Conservation (phyloP, 2,113 vertebrate species). For the Platichthys stellatus region DNA sequence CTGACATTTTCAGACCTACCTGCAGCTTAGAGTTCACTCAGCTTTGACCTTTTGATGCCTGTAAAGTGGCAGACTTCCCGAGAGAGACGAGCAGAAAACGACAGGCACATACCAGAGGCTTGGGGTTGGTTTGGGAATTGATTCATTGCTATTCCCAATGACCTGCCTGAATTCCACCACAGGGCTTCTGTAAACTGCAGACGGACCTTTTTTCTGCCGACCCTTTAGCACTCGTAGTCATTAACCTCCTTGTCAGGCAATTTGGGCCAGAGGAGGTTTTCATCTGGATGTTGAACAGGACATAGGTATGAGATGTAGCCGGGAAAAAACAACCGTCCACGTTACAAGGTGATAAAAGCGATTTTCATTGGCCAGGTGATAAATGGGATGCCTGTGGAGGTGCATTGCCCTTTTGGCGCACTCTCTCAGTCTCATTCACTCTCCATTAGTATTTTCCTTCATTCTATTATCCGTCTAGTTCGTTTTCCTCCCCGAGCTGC, state of each 20-base stretch:
- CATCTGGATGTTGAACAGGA: slow-evolving; percentile 34
- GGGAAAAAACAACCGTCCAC: slow-evolving; percentile 38
- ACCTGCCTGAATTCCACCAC: slow-evolving; percentile 26
- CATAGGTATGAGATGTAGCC: slow-evolving; percentile 43
- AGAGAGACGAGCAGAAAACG: slow-evolving; percentile 35
- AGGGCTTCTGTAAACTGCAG: slow-evolving; percentile 27
- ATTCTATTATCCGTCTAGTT: slow-evolving; percentile 27
- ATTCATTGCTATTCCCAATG: slow-evolving; percentile 49
- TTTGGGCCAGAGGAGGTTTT: slow-evolving; percentile 69
- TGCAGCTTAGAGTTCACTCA: slow-evolving; percentile 54
- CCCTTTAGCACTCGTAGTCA: slow-evolving; percentile 51
- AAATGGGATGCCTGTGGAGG: slow-evolving; percentile 65
- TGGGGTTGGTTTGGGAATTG: slow-evolving; percentile 45
- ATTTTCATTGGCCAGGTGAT: slow-evolving; percentile 74
- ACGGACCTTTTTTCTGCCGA: slow-evolving; percentile 37
- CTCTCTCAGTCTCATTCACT: slow-evolving; percentile 38
- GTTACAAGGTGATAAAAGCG: slow-evolving; percentile 64
- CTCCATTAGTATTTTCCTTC: slow-evolving; percentile 46
- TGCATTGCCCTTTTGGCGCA: slow-evolving; percentile 37
- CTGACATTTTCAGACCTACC: slow-evolving; percentile 66
- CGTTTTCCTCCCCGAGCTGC: slow-evolving; percentile 2
- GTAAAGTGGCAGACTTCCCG: slow-evolving; percentile 41
- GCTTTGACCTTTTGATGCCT: slow-evolving; percentile 70
- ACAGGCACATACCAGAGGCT: slow-evolving; percentile 25
- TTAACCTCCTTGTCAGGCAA: slow-evolving; percentile 78